Evolutionary conservation across 2,113 vertebrate species (phyloP).

Genomic region (Ardeotis arabs): DNA sequence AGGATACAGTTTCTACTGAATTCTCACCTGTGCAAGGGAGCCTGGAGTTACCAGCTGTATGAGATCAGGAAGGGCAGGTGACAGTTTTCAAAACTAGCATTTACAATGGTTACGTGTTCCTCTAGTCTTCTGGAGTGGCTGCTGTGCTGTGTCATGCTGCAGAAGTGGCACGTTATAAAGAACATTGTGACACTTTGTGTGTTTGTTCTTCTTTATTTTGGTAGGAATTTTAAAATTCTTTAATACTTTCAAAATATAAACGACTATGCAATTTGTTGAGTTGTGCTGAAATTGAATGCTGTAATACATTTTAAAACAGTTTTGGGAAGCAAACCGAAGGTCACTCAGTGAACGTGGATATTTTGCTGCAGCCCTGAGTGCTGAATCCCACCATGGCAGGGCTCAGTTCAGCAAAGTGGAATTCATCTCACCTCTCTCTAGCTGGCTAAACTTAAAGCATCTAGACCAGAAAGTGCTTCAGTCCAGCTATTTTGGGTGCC

Average conservation of each 20-base stretch:
- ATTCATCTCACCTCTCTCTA: not conserved
- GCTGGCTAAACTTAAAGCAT: not conserved
- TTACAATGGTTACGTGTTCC: not conserved
- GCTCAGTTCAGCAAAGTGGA: not conserved
- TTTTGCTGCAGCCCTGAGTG: not conserved
- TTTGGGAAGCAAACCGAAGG: not conserved
- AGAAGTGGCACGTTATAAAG: not conserved
- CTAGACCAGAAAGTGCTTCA: not conserved
- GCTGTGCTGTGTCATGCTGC: not conserved
- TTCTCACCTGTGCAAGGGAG: not conserved
- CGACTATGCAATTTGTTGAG: not conserved
- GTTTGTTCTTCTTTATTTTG: not conserved
- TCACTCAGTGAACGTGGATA: not conserved
- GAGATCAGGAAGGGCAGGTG: not conserved
- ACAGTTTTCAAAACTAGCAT: not conserved
- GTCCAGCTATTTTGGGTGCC: not conserved
- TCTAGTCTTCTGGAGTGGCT: not conserved
- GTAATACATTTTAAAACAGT: not conserved
- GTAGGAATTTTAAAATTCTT: not conserved
- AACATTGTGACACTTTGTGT: fast-evolving
- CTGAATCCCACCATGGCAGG: not conserved
- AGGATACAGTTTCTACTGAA: not conserved
- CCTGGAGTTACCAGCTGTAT: not conserved
- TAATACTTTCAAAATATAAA: not conserved
- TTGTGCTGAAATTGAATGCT: not conserved